A percentile compares a stretch with the other conserved stretches of the same genome.
phyloP scores from a whole-genome alignment of 2,113 vertebrate genomes.

The Shinisaurus crocodilurus region DNA sequence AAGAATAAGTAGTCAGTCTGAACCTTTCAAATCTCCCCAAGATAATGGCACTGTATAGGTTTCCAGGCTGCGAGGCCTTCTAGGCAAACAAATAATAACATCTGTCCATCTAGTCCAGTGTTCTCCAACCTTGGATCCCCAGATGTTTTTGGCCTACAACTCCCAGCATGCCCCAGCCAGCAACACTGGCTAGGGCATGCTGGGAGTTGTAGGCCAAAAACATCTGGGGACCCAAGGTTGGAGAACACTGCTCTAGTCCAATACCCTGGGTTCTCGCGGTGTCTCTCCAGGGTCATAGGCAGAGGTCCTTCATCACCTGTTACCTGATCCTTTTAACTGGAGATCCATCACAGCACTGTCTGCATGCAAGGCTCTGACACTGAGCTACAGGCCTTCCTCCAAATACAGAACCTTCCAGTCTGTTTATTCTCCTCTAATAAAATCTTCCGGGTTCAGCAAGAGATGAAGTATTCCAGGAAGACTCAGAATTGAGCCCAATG shows the following conservation, averaged over 20 bases:
- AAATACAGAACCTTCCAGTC: not conserved
- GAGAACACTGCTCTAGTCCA: too few species aligned
- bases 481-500: not conserved
- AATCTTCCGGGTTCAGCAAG: not conserved
- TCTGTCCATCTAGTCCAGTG: not conserved
- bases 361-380: not conserved
- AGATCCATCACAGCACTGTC: not conserved
- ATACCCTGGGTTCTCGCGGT: not conserved
- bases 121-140: too few species aligned
- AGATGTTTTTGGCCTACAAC: too few species aligned
- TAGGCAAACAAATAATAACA: not conserved
- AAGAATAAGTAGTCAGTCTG: not conserved
- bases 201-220: too few species aligned
- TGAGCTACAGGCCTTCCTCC: not conserved
- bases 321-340: not conserved
- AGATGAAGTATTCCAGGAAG: not conserved
- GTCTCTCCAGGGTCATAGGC: not conserved
- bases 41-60: not conserved
- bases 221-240: too few species aligned
- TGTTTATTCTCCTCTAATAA: not conserved
- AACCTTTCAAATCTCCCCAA: not conserved
- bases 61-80: not conserved
- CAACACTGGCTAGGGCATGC: too few species aligned
- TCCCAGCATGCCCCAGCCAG: too few species aligned
- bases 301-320: not conserved